Evolutionary conservation across 2,113 vertebrate genomes (phyloP).

Genomic region (Diadophis punctatus): DNA sequence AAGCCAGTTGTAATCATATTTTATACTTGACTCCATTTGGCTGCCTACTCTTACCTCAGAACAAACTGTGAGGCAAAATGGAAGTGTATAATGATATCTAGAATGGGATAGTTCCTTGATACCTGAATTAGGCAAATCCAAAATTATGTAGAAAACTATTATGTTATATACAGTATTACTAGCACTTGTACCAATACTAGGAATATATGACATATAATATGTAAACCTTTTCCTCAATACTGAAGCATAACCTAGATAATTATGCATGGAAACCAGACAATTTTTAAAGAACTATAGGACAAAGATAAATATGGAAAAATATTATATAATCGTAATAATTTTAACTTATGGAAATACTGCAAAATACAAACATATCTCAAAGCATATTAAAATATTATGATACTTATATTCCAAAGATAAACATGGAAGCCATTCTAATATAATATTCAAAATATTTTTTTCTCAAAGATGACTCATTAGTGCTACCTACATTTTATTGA

Average conservation of each 20-base stretch:
- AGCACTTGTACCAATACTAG: background rate
- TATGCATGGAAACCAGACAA: background rate
- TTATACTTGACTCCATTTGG: background rate
- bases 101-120: background rate
- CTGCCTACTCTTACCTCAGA: background rate
- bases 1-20: background rate
- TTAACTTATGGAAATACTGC: background rate
- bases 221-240: background rate
- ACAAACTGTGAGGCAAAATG: background rate
- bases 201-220: background rate
- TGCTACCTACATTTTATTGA: background rate
- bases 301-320: background rate
- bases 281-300: background rate
- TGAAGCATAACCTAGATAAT: background rate
- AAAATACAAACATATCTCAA: background rate
- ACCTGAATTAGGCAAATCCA: background rate
- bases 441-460: background rate
- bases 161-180: background rate
- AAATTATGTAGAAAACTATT: background rate
- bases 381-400: background rate
- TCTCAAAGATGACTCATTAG: background rate
- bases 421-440: background rate
- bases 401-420: background rate
- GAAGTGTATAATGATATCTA: background rate
- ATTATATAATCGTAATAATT: background rate